Percentiles rank a stretch among this genome's conserved stretches.
Evolutionary conservation across 2,797 vertebrate species (phyloP).

Genomic region (Natrix natrix): DNA sequence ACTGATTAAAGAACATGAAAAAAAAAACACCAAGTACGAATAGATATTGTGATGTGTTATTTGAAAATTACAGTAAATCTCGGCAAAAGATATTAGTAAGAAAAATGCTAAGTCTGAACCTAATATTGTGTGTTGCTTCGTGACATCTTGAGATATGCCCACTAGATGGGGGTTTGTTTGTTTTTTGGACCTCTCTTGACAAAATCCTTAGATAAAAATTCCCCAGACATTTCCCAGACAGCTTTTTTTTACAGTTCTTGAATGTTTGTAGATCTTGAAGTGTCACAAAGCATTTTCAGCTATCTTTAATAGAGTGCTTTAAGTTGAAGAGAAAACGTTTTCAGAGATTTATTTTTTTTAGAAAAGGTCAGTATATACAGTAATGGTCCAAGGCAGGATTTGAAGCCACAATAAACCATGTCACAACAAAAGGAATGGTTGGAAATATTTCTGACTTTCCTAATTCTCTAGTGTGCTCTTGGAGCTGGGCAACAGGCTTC

Average conservation of each 20-base stretch:
- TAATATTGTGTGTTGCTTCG: background rate
- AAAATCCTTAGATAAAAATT: background rate
- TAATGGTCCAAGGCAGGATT: background rate
- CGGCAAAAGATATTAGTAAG: background rate
- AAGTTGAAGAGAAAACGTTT: background rate
- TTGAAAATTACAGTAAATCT: background rate
- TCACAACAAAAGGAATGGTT: background rate
- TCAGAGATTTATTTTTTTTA: constrained; percentile 15
- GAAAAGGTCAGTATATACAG: constrained; percentile 10
- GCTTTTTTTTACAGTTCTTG: background rate
- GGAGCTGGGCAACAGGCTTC: background rate
- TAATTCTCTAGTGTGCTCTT: background rate
- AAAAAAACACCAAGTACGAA: background rate
- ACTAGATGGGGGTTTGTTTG: background rate
- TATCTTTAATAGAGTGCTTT: background rate
- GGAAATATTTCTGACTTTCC: background rate
- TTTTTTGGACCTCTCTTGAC: background rate
- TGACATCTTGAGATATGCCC: background rate
- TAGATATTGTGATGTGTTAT: background rate
- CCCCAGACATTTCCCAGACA: background rate
- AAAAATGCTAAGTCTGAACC: background rate
- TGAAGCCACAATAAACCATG: background rate
- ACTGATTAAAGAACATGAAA: constrained; percentile 2
- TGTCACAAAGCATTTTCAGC: background rate
- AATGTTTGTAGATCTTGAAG: background rate